Evolutionary conservation across 2,797 vertebrate species (phyloP).

Genomic region (Neomorphus geoffroyi): DNA sequence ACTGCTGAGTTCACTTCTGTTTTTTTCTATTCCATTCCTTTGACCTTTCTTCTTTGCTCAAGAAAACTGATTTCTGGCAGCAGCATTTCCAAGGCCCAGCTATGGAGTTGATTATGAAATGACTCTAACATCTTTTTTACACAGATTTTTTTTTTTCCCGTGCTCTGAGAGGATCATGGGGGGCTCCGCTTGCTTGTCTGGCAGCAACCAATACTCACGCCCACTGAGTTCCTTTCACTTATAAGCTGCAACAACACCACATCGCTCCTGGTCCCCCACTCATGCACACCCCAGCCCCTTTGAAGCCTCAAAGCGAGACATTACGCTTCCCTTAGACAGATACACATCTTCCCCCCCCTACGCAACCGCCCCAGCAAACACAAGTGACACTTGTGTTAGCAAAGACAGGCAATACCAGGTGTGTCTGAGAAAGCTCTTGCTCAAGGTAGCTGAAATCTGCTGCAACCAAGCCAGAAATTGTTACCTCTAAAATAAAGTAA

Average conservation of each 20-base stretch:
- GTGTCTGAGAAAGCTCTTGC: constrained; percentile 20
- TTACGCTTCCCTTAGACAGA: constrained; percentile 63
- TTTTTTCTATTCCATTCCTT: background rate
- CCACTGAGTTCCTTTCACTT: background rate
- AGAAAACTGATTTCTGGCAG: background rate
- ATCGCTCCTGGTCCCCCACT: background rate
- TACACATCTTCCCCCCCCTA: constrained; percentile 73
- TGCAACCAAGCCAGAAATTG: background rate
- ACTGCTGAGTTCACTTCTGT: background rate
- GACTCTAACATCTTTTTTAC: background rate
- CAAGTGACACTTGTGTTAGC: constrained; percentile 43
- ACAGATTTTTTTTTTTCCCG: background rate
- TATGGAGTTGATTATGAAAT: background rate
- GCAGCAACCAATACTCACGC: background rate
- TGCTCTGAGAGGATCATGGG: background rate
- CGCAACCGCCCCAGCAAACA: constrained; percentile 64
- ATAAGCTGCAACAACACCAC: background rate
- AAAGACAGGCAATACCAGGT: constrained; percentile 40
- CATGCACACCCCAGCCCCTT: background rate
- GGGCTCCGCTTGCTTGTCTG: background rate
- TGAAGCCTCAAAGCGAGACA: constrained; percentile 3
- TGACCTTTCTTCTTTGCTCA: background rate
- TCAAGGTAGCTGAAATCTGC: background rate
- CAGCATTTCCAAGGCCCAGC: background rate
- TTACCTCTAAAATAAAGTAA: background rate